Evolutionary conservation across 2,113 vertebrate genomes (phyloP).

Genomic region (Scytalopus superciliaris): DNA sequence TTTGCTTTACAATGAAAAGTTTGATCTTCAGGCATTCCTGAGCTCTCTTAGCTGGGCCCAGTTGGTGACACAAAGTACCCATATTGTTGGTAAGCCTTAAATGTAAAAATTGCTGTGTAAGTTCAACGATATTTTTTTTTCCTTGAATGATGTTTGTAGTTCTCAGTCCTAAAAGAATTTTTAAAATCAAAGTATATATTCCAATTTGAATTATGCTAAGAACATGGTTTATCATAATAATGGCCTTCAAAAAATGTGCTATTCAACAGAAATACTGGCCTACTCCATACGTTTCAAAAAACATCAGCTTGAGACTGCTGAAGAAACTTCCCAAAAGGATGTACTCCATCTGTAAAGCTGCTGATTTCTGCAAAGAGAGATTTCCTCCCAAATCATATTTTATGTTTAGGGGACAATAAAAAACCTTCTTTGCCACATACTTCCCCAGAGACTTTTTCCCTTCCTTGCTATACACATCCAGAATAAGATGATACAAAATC

Average conservation of each 20-base stretch:
- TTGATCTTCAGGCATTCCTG: background rate
- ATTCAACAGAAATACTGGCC: conserved; percentile 49
- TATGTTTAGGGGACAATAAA: background rate
- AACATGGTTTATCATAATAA: conserved; percentile 48
- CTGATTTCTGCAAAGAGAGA: conserved; percentile 8
- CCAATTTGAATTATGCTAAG: conserved; percentile 31
- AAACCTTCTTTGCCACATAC: background rate
- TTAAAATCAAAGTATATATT: conserved; percentile 9
- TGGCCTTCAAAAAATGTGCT: conserved; percentile 2
- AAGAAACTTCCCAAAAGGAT: conserved; percentile 46
- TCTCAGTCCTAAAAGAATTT: background rate
- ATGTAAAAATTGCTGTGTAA: background rate
- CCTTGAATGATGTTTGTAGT: background rate
- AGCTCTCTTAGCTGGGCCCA: background rate
- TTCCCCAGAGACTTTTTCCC: background rate
- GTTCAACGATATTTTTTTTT: background rate
- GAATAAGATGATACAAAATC: background rate
- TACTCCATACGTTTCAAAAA: conserved; percentile 24
- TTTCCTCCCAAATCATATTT: background rate
- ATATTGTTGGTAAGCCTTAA: background rate
- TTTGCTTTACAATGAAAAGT: background rate
- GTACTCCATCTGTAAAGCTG: conserved; percentile 33
- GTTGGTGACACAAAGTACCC: background rate
- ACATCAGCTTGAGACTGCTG: conserved; percentile 24
- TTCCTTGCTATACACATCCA: background rate